Base-by-base conservation (phyloP, 2,888 invertebrate genomes). In the Steinernema scapterisci region DNA sequence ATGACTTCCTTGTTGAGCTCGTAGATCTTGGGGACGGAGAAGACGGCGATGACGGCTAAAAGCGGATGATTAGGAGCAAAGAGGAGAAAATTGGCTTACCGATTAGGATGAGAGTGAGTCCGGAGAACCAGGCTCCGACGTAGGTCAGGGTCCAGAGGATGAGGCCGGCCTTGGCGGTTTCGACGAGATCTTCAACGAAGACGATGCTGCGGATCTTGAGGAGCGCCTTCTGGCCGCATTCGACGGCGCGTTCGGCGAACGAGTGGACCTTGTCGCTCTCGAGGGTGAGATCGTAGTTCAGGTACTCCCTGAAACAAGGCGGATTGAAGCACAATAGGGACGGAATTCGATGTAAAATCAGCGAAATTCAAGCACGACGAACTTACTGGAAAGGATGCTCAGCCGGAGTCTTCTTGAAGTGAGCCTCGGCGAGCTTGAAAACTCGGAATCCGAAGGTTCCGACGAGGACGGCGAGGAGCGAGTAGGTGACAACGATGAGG, bases 101-200 rank as follows among this genome's bases (percentile, higher is more conserved):
- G 88, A 97, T 92, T 88, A 97, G 95, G 88, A 97, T 92, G 86
- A 99, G 92, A 85, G 97, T 96, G 93, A 97, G 94, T 89, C 97
- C 97, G 90, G 97, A 97, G 91, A 99, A 97, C 94, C 95, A 97
- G 87, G 95, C 93, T 88, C 97, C 97, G 87, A 97, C 91, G 90
- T 97, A 97, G 78, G 97, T 97, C 90, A 97, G 92, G 87, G 93
- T 93, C 96, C 96, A 97, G 89, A 97, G 91, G 87, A 95, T 91
- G 84, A 95, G 92, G 85, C 93, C 95, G 90, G 89, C 90, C 89
- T 90, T 90, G 80, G 90, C 83, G 21, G 90, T 89, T 90, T 97
- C 97, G 85, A 97, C 93, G 87, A 97, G 91, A 90, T 97, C 96
- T 89, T 97, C 97, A 86, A 97, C 95, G 86, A 97, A 92, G 91